Evolutionary conservation across 2,888 invertebrate species (phyloP).

Genomic region (Aphidoletes aphidimyza): DNA sequence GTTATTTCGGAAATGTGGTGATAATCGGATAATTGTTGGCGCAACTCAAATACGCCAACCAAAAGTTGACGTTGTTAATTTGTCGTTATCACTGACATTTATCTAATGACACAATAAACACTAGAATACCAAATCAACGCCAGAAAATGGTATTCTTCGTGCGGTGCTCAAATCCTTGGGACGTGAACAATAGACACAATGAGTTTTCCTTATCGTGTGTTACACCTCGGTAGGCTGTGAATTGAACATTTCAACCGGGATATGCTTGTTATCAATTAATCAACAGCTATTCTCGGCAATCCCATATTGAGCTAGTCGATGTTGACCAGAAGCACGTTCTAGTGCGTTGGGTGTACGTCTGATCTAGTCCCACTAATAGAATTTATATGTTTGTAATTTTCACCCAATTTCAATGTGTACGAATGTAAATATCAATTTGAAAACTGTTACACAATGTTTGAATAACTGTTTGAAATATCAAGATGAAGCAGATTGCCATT

Average conservation of each 20-base stretch:
- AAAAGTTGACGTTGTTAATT: constrained; percentile 29
- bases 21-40: not conserved
- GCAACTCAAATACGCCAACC: not conserved
- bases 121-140: not conserved
- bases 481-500: too few species aligned
- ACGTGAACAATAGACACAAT: not conserved
- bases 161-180: not conserved
- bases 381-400: too few species aligned
- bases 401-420: too few species aligned
- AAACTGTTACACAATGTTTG: too few species aligned
- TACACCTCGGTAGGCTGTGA: not conserved
- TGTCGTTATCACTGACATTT: constrained; percentile 29
- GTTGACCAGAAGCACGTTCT: too few species aligned
- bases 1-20: not conserved
- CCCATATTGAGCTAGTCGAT: too few species aligned
- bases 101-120: constrained; percentile 38
- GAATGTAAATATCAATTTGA: too few species aligned
- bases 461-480: too few species aligned
- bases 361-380: too few species aligned
- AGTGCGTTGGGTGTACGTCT: too few species aligned
- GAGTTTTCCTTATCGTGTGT: not conserved
- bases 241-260: not conserved
- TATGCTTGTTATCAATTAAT: not conserved
- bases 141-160: too few species aligned
- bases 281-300: too few species aligned